Evolutionary conservation across 2,797 vertebrate species (phyloP), one percentile per base, ranked within the genome.

Genomic region (Peromyscus attwateri): DNA sequence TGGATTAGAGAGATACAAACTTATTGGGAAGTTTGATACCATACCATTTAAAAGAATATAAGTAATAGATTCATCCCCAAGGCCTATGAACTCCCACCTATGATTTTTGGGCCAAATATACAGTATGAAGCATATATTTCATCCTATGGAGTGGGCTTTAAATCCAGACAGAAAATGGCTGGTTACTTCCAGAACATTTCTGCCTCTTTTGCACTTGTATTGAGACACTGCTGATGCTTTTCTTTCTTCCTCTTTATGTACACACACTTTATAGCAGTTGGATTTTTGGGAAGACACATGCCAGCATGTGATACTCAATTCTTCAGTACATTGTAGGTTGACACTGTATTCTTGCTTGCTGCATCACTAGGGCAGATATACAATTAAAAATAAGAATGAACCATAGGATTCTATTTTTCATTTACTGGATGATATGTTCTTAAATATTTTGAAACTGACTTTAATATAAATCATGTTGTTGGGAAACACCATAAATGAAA

Each of bases 371-470:
- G 12, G 4, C 8, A 84, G 46, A 83, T 37, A 43, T 0, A 95
- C 52, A 73, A 64, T 57, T 87, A 81, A 34, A 52, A 21, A 7
- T 25, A 55, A 70, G 49, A n/a, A 91, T 87, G 52, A 55, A 87
- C 14, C 14, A 43, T 71, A 68, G 7, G 11, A 76, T 40, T 62
- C 34, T 62, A 49, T 29, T 37, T 83, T 87, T 77, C 52, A 19
- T 79, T 79, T 40, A 77, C 68, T 52, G 73, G 83, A 82, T 2
- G 5, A 89, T 31, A 79, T 87, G 71, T 71, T 71, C 52, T 25
- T 77, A 91, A 79, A 87, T 5, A 68, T 68, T 76, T 94, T 55
- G 5, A 83, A 92, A 71, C 11, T 6, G 64, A 73, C 94, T 94
- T 95, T 73, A 89, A 84, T 92, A 29, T 40, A 76, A 55, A 64